Base-by-base conservation (phyloP, 2,888 invertebrate species). In the Tenodera sinensis region DNA sequence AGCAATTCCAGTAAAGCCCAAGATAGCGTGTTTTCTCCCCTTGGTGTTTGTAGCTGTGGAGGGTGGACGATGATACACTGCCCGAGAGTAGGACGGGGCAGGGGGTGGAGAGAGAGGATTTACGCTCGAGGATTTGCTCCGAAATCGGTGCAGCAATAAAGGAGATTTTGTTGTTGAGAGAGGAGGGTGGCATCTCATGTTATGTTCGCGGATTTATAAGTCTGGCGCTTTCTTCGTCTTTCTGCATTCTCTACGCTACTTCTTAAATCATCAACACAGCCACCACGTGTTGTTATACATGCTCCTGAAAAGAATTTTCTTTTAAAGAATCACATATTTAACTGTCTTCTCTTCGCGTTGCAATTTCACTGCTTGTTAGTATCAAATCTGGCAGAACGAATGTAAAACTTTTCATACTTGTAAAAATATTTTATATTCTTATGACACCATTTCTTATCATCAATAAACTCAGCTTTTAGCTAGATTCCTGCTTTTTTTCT, bases 161-260 rank as follows among this genome's bases (percentile, higher is more conserved):
- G 92, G 93, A 93, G 93, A 93, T 93, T 93, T 93, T 93, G 93
- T 93, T 93, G 93, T 93, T 93, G 93, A 93, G 89, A 54, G 47
- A n/a, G 82, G 87, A 87, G 83, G 85, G 84, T 54, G 54, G 54
- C 54, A 25, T 71, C 88, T 83, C 85, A 42, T 89, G 86, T 86
- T 85, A 86, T 89, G 89, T 89, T 89, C 86, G 9, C 83, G 85
- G 89, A 86, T 89, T 89, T 89, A 86, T 89, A 54, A 34, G 83
- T 83, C 81, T 27, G 30, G 27, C 30, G 20, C 54, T 15, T 86
- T 28, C 71, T 28, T 12, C 28, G 83, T n/a, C 83, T 30, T n/a
- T 14, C 82, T 27, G n/a, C 27, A n/a, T 34, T 28, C 54, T 71
- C n/a, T 82, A n/a, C 87, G n/a, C 20, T 71, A 25, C 54, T 71